Base-by-base conservation (phyloP, 1,140 invertebrate genomes). In the Aradophagus sp. region DNA sequence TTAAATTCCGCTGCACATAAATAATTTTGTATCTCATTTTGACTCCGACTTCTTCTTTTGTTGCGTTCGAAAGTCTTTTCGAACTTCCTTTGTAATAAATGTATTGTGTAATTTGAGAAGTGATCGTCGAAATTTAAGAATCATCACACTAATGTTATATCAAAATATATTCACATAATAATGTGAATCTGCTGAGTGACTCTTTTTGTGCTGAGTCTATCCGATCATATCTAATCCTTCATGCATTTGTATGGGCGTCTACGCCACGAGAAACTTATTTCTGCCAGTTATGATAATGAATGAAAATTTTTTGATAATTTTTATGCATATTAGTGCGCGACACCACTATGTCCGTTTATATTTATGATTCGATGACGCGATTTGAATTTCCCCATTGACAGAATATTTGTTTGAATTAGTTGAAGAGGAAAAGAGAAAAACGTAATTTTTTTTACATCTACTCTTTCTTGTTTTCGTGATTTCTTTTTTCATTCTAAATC, bases 161-260 rank as follows among this genome's bases (percentile, higher is more conserved):
- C 34, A 55, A 56, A 66, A 66, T 66, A 42, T 56, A 66, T 66
- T 56, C 62, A 44, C 44, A 56, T 44, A 66, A 56, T 66, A 66
- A 66, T 66, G 62, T 66, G 62, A 66, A 66, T 41, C 36, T 38
- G 14, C 45, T 45, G 38, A 23, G 5, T 12, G 32, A 1, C 6
- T 36, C 36, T 32, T 36, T 50, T 66, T 66, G 52, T 56, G 7
- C 5, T 23, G 15, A 50, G 26, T 45, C 62, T 20, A 66, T 44
- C n/a, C 20, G 62, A 66, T 66, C 2, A 12, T 56, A 66, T 66
- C 62, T 56, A 55, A 65, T 48, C 26, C 34, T 48, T 48, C 42
- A 53, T 55, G 32, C 35, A 55, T 55, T 39, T 48, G 61, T 48
- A 65, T 65, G 42, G 61, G 61, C 61, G 61, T 42, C 26, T n/a